Evolutionary conservation across 2,113 vertebrate genomes (phyloP).

Genomic region (Motacilla tschutschensis): DNA sequence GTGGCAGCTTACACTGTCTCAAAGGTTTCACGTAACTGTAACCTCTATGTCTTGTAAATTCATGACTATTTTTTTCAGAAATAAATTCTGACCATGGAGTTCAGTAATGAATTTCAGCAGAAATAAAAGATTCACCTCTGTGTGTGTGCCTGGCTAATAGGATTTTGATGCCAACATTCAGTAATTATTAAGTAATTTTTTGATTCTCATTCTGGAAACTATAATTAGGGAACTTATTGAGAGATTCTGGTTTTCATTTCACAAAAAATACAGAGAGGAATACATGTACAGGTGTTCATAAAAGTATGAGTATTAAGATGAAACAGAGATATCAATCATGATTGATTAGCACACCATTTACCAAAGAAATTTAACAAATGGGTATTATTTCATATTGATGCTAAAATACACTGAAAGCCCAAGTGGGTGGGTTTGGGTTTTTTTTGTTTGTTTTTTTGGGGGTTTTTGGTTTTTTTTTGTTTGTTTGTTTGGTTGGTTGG

Average conservation of each 20-base stretch:
- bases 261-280: background rate
- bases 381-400: background rate
- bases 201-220: background rate
- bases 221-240: background rate
- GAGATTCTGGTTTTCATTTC: background rate
- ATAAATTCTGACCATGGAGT: background rate
- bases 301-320: background rate
- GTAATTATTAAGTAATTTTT: background rate
- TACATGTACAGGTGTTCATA: background rate
- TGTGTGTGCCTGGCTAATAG: background rate
- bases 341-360: background rate
- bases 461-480: no score
- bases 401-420: background rate
- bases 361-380: background rate
- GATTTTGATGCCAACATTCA: background rate
- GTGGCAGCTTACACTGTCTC: background rate
- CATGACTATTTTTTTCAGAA: background rate
- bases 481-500: no score
- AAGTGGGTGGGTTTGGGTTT: background rate
- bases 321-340: background rate
- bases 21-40: background rate
- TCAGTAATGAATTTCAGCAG: background rate
- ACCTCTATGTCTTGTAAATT: background rate
- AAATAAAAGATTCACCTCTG: background rate
- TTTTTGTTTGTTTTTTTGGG: no score